Base-by-base conservation (phyloP, 1,140 invertebrate species). In the Drosophila fuyamai region DNA sequence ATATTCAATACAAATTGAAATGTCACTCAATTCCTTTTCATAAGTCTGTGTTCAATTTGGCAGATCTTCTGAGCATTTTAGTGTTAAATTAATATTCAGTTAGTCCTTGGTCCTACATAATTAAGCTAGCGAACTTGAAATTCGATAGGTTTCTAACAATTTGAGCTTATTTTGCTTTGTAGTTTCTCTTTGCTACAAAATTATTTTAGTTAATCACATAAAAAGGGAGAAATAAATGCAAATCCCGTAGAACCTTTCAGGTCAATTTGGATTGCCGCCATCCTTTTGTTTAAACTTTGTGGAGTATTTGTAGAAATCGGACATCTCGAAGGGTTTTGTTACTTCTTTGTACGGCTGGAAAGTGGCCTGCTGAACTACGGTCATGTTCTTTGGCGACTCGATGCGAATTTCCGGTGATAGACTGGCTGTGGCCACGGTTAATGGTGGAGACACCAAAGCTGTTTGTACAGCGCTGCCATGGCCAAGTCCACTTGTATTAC, bases 221-320 rank as follows among this genome's bases (percentile, higher is more conserved):
- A 59, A 23, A 14, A 48, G 18, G 44, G 29, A 14, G 12, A 54
- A 35, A 16, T 47, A 53, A 23, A 61, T 14, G 51, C 27, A n/a
- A 13, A 44, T 44, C 43, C 67, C 53, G 29, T 18, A 36, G 0
- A 54, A 43, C 62, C 61, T 70, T 71, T 18, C 8, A 66, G 76
- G 79, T 86, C 83, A 82, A 47, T 85, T 80, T 18, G 82, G 82
- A 59, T 85, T 61, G 23, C 66, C 79, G 53, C 36, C 57, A 41
- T 92, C 91, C 86, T 93, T 93, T 94, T 96, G 96, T 18, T 97
- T 94, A 92, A 96, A 98, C 89, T 98, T 98, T 29, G 97, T 98
- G 51, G 97, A 98, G 91, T 99, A 99, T 93, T 99, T 98, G 93
- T 98, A 99, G 93, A 98, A 98, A 92, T 99, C 98, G 0, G 97